A percentile compares a stretch with the other conserved stretches of the same genome.
Evolutionary conservation across 1,140 invertebrate genomes (phyloP).

Genomic region (Drosophila bifasciata): DNA sequence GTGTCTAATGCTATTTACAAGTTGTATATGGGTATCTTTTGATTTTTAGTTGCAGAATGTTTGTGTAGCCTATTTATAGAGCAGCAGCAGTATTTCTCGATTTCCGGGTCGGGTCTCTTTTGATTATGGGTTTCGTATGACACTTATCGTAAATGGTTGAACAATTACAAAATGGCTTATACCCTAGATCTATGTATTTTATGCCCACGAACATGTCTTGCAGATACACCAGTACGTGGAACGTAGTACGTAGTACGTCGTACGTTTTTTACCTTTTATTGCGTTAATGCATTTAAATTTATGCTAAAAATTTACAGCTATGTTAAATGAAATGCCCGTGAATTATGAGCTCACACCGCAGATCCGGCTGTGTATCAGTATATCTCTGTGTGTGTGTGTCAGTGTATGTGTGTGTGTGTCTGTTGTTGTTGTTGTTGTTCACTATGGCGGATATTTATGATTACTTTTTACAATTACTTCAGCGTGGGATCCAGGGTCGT

Average conservation of each 20-base stretch:
- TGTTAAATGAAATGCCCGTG: constrained; percentile 74
- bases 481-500: constrained; percentile 83
- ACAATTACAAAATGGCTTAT: constrained; percentile 52
- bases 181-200: constrained; percentile 6
- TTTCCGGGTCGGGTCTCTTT: constrained; percentile 27
- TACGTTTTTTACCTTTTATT: constrained; percentile 62
- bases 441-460: constrained; percentile 68
- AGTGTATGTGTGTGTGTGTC: constrained; percentile 1
- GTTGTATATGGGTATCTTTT: constrained; percentile 42
- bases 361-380: constrained; percentile 11
- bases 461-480: constrained; percentile 83
- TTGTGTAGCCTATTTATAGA: constrained; percentile 55
- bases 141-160: constrained; percentile 42
- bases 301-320: constrained; percentile 80
- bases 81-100: constrained; percentile 1
- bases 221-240: no score
- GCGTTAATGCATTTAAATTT: constrained; percentile 77
- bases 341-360: constrained; percentile 56
- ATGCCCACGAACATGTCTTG: no score
- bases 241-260: constrained; percentile 36
- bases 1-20: constrained; percentile 55
- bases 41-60: constrained; percentile 72
- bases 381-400: background rate
- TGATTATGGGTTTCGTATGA: constrained; percentile 25
- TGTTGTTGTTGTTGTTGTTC: constrained; percentile 14